These are phyloP conservation scores for Neocrepidodera transversa DNA, from an alignment of 2,888 invertebrate species.

Conservation along the genomic window DNA sequence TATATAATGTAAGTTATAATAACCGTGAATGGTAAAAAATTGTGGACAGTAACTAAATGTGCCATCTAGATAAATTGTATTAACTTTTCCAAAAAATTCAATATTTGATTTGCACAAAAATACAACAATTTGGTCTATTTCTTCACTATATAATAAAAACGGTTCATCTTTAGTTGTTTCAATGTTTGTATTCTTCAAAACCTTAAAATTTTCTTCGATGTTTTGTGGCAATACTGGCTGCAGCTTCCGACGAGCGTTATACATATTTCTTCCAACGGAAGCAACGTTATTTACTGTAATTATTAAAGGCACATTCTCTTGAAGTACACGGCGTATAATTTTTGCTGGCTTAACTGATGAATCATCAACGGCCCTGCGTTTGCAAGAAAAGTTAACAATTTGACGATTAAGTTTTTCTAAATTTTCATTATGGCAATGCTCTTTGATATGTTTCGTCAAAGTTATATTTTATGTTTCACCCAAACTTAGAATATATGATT, in stretches of 20 bases:
- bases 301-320: not conserved
- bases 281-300: not conserved
- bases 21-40: not conserved
- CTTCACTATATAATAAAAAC: not conserved
- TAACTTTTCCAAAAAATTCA: not conserved
- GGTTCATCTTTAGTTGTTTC: slow-evolving; percentile 1
- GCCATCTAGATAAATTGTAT: too few species aligned
- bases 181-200: too few species aligned
- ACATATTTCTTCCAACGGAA: not conserved
- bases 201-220: not conserved
- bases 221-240: slow-evolving; percentile 1
- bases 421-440: not conserved
- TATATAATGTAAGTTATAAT: not conserved
- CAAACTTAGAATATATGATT: not conserved
- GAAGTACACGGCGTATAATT: slow-evolving; percentile 1
- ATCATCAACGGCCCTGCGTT: slow-evolving; percentile 1
- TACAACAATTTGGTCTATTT: not conserved
- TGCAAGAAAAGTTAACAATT: not conserved
- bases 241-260: too few species aligned
- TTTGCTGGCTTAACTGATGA: not conserved
- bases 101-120: not conserved
- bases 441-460: not conserved
- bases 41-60: not conserved
- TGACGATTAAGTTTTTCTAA: not conserved
- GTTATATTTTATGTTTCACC: too few species aligned